phyloP scores from a whole-genome alignment of 1,140 invertebrate species.

The Stratiolaelaps scimitus region DNA sequence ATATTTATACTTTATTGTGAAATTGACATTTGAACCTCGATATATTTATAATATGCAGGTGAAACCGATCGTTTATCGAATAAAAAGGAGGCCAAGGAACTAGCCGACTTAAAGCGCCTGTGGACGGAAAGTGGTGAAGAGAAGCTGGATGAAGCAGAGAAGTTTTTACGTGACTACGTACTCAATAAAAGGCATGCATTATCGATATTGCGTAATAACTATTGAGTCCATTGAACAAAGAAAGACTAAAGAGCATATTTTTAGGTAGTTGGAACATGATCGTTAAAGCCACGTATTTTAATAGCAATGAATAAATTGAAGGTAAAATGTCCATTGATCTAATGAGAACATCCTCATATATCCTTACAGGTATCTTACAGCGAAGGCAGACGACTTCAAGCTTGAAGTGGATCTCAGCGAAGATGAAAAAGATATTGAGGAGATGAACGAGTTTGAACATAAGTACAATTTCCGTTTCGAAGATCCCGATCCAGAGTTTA shows the following conservation, averaged over 20 bases:
- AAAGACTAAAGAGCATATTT: too few species aligned
- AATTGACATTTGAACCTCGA: too few species aligned
- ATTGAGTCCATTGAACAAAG: too few species aligned
- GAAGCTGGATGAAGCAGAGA: conserved; percentile 64
- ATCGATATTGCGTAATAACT: conserved; percentile 4
- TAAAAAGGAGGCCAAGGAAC: conserved; percentile 35
- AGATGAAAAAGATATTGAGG: conserved; percentile 53
- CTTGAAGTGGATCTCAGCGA: conserved; percentile 37
- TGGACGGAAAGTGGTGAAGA: conserved; percentile 56
- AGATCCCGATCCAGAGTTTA: conserved; percentile 85
- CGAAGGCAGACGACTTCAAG: conserved; percentile 30
- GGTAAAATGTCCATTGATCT: conserved; percentile 28
- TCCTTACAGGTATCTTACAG: conserved; percentile 4
- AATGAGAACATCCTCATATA: neutral
- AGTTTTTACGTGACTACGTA: conserved; percentile 81
- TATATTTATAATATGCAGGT: neutral
- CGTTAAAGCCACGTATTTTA: too few species aligned
- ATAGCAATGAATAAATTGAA: conserved; percentile 6
- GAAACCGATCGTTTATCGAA: conserved; percentile 20
- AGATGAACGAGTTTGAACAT: conserved; percentile 76
- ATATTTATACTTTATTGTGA: too few species aligned
- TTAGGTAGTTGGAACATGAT: too few species aligned
- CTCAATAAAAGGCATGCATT: conserved; percentile 63
- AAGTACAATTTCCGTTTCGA: conserved; percentile 94
- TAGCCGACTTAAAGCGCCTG: conserved; percentile 59